Conservation (phyloP, 2,888 invertebrate genomes). For the Drosophila anceps region DNA sequence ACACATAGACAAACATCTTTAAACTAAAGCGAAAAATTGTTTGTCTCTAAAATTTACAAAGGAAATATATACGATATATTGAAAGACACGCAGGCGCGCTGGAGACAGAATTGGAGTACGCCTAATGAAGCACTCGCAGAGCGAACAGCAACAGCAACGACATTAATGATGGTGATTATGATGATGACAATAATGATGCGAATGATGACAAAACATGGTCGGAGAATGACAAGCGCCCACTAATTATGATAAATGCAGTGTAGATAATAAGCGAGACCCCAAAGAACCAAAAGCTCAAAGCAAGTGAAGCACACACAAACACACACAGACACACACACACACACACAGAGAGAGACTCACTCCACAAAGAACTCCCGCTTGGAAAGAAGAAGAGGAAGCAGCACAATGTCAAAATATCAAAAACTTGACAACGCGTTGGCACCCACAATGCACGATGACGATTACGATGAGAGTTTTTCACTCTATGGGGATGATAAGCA, state of each 20-base stretch:
- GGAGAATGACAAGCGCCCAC: slow-evolving; percentile 25
- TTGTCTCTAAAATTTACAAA: neutral
- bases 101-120: slow-evolving; percentile 6
- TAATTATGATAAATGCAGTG: slow-evolving; percentile 72
- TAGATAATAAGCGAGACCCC: slow-evolving; percentile 36
- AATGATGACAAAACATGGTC: slow-evolving; percentile 37
- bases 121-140: slow-evolving; percentile 11
- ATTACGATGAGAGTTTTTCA: slow-evolving; percentile 62
- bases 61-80: slow-evolving; percentile 4
- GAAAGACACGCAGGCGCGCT: slow-evolving; percentile 5
- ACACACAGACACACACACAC: slow-evolving; percentile 17
- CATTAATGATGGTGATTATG: slow-evolving; percentile 1
- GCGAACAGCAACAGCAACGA: neutral
- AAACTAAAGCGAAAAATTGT: slow-evolving; percentile 10
- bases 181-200: slow-evolving; percentile 25
- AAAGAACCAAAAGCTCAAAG: slow-evolving; percentile 34
- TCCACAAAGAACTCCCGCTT: slow-evolving; percentile 10
- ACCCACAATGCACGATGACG: slow-evolving; percentile 60
- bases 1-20: neutral
- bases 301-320: slow-evolving; percentile 20
- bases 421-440: slow-evolving; percentile 64
- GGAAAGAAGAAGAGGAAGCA: slow-evolving; percentile 11
- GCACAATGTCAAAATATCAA: slow-evolving; percentile 78
- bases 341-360: slow-evolving; percentile 16
- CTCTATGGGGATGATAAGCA: slow-evolving; percentile 57